Conservation (phyloP, 2,888 invertebrate species). For the Blastobasis adustella region DNA sequence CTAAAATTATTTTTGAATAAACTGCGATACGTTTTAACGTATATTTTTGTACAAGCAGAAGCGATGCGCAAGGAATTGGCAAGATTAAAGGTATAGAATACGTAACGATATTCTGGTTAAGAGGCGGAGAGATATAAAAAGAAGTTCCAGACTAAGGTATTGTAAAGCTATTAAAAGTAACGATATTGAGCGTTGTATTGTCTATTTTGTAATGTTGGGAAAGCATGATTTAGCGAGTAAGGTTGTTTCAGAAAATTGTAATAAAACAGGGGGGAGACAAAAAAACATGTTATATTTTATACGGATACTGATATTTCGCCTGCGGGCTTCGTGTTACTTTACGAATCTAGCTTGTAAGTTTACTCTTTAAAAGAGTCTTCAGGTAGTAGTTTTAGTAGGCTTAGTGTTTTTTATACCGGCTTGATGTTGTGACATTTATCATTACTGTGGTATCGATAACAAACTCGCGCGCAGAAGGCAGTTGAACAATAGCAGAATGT, state of each 20-base stretch:
- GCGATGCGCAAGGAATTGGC: conserved; percentile 70
- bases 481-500: conserved; percentile 64
- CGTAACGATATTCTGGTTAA: conserved; percentile 47
- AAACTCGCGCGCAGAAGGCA: conserved; percentile 37
- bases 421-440: conserved; percentile 75
- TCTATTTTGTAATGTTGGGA: conserved; percentile 67
- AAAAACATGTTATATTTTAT: conserved; percentile 70
- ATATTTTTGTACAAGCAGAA: conserved; percentile 67
- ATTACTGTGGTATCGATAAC: conserved; percentile 58
- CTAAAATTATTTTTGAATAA: conserved; percentile 52
- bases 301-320: conserved; percentile 56
- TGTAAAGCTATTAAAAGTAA: conserved; percentile 52
- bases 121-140: conserved; percentile 24
- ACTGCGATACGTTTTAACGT: conserved; percentile 52
- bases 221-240: conserved; percentile 48
- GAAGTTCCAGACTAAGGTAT: conserved; percentile 57
- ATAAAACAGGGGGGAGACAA: conserved; percentile 58
- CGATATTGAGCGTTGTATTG: conserved; percentile 68
- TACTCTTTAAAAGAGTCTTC: conserved; percentile 73
- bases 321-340: conserved; percentile 59
- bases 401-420: conserved; percentile 76
- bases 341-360: conserved; percentile 67
- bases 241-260: conserved; percentile 74
- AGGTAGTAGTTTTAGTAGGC: conserved; percentile 74
- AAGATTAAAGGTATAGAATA: conserved; percentile 40